Evolutionary conservation across 2,113 vertebrate species (phyloP), one percentile per base, ranked within the genome.

Genomic region (Thamnaconus septentrionalis): DNA sequence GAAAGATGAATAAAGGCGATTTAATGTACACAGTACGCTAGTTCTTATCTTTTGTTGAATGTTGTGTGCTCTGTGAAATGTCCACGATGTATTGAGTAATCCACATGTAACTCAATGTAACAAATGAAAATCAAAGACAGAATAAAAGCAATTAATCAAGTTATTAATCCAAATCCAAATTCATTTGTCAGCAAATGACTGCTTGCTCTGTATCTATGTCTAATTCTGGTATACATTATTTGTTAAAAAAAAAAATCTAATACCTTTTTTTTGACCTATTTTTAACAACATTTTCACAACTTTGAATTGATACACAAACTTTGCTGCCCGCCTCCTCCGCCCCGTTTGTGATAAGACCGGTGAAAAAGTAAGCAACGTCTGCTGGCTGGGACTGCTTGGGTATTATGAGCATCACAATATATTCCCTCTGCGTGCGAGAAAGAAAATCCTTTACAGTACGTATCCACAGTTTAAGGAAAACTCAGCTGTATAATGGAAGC

Each of bases 401-500:
- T 60, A 18, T 18, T 49, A 70, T 45, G 48, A 48, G 47, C 41
- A 43, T 50, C 4, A 52, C 66, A 73, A 62, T 41, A 68, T 63
- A 51, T 62, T 51, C 39, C 55, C 31, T 53, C 49, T 47, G 7
- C 45, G 18, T 31, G 54, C 48, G 12, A 8, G 41, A 59, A 12
- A 18, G 49, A 41, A 62, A 47, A 60, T 18, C 3, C 53, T 72
- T 60, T 51, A 41, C 53, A 31, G 18, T 31, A 31, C 18, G 61
- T 66, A 41, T 40, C 54, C 46, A 60, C 56, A 72, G 64, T 77
- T 59, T 79, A 69, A 71, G 68, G 59, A 65, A 75, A 76, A 63
- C 69, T 3, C 53, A 71, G 69, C 71, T 64, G 69, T 71, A 81
- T 85, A 86, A 87, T 78, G 60, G 73, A 75, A 73, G 41, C 70